These are phyloP conservation scores for Malthinus flaveolus DNA, from an alignment of 2,888 invertebrate species.

Conservation along the genomic window DNA sequence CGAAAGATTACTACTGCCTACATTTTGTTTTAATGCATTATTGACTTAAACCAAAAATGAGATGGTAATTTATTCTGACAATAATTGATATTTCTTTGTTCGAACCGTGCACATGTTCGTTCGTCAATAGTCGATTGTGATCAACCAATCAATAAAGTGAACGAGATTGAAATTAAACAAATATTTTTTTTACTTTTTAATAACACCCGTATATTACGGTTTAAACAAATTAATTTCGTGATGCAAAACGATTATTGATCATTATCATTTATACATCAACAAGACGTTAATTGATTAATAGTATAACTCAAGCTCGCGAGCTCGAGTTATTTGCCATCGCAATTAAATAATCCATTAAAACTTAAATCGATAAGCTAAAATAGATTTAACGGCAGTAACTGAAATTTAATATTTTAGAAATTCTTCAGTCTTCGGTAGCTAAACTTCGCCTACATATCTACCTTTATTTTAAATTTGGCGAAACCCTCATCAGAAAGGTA, in stretches of 20 bases:
- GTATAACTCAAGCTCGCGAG: too few relatives aligned
- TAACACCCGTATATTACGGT: too few relatives aligned
- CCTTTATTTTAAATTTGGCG: slow-evolving; percentile 15
- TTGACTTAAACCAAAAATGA: slow-evolving; percentile 9
- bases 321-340: slow-evolving; percentile 10
- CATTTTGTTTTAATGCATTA: neutral
- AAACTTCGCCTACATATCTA: too few relatives aligned
- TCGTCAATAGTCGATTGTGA: slow-evolving; percentile 17
- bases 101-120: slow-evolving; percentile 15
- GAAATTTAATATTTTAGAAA: slow-evolving; percentile 15
- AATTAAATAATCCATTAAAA: slow-evolving; percentile 23
- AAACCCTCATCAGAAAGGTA: slow-evolving; percentile 27
- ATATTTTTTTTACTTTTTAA: too few relatives aligned
- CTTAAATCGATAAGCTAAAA: slow-evolving; percentile 5
- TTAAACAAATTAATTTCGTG: too few relatives aligned
- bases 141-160: neutral
- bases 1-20: too few relatives aligned
- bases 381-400: slow-evolving; percentile 8
- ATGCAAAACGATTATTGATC: too few relatives aligned
- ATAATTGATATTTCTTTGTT: slow-evolving; percentile 31
- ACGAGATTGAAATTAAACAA: too few relatives aligned
- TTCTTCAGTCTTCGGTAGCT: slow-evolving; percentile 29
- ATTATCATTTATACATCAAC: too few relatives aligned
- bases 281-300: too few relatives aligned
- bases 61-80: slow-evolving; percentile 24